phyloP scores from a whole-genome alignment of 2,797 vertebrate species.

The Pachyuromys duprasi region DNA sequence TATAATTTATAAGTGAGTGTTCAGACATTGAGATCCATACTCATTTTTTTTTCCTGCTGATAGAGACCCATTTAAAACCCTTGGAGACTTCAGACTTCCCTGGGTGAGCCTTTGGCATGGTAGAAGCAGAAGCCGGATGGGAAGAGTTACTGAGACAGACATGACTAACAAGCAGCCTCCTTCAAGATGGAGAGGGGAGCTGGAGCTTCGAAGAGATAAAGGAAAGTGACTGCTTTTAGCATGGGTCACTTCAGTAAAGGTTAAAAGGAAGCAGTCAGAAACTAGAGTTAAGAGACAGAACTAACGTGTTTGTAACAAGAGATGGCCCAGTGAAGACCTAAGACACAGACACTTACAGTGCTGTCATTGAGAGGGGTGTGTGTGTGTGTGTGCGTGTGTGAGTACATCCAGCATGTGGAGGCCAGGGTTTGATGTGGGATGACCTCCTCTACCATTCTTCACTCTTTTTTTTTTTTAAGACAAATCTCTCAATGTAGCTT shows the following conservation, averaged over 20 bases:
- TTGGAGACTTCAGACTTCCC: background rate
- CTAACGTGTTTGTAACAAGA: background rate
- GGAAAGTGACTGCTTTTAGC: constrained; percentile 15
- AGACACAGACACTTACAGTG: background rate
- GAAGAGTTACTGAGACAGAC: background rate
- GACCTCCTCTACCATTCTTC: background rate
- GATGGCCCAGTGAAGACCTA: background rate
- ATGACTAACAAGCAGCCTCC: background rate
- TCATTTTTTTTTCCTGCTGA: background rate
- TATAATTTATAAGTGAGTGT: constrained; percentile 49
- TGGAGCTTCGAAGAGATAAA: background rate
- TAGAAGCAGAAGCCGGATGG: background rate
- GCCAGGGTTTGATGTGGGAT: background rate
- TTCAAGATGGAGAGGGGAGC: background rate
- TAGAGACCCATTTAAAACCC: constrained; percentile 8
- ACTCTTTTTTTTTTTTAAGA: background rate
- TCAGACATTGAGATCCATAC: background rate
- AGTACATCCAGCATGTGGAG: background rate
- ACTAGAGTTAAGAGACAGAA: background rate
- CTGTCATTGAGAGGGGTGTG: background rate
- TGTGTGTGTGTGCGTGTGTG: background rate
- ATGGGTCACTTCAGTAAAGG: background rate
- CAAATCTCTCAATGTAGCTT: background rate
- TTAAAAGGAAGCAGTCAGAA: constrained; percentile 1
- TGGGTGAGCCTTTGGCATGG: background rate